Evolutionary conservation across 2,797 vertebrate species (phyloP).

Genomic region (Anguilla pacifica): DNA sequence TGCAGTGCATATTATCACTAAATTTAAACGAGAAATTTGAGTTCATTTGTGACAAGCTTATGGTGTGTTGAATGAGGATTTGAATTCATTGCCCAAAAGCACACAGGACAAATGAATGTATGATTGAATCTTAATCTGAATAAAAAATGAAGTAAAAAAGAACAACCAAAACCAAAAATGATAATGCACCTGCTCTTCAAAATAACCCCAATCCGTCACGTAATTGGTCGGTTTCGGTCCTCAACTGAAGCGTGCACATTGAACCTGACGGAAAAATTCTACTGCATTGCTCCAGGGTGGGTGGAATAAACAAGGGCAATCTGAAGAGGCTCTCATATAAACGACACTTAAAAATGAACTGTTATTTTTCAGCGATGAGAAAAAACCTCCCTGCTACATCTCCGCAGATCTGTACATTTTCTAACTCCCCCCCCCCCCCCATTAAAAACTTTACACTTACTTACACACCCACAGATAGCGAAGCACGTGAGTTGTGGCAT

Average conservation of each 20-base stretch:
- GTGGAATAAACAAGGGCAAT: conserved; percentile 23
- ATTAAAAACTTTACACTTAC: neutral
- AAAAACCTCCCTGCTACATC: conserved; percentile 10
- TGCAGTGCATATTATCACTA: neutral
- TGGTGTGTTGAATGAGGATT: neutral
- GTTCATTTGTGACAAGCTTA: neutral
- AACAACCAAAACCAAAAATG: neutral
- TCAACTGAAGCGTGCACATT: conserved; percentile 22
- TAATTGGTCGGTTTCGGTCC: conserved; percentile 32
- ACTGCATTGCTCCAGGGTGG: conserved; percentile 10
- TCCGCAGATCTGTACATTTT: neutral
- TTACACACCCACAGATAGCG: neutral
- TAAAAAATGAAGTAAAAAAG: neutral
- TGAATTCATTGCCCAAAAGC: neutral
- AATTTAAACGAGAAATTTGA: too few species aligned
- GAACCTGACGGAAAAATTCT: conserved; percentile 17
- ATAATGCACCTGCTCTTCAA: conserved; percentile 35
- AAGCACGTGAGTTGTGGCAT: neutral
- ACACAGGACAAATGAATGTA: neutral
- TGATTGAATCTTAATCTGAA: neutral
- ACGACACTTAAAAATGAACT: conserved; percentile 18
- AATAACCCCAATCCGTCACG: conserved; percentile 57
- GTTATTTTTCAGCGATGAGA: neutral
- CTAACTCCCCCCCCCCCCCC: neutral
- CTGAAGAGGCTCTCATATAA: conserved; percentile 15